Evolutionary conservation across 2,797 vertebrate genomes (phyloP).

Genomic region (Malurus leucopterus): DNA sequence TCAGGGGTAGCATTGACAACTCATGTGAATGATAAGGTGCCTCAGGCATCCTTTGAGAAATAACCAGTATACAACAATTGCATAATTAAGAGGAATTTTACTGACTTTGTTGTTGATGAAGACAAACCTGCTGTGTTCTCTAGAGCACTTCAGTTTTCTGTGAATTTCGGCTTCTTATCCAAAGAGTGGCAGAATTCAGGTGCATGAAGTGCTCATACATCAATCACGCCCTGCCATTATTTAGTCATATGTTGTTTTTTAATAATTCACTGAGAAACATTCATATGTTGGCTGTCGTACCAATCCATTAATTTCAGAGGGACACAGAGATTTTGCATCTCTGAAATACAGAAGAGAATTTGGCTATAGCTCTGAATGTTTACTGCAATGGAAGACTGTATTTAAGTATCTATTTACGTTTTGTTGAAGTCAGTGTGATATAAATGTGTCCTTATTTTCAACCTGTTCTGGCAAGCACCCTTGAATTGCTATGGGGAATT

Average conservation of each 20-base stretch:
- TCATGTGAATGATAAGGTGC: background rate
- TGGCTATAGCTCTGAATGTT: background rate
- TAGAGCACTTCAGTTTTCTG: background rate
- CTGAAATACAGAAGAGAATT: background rate
- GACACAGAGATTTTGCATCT: background rate
- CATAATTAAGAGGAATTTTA: background rate
- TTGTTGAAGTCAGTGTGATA: background rate
- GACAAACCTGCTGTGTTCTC: background rate
- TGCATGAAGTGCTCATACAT: background rate
- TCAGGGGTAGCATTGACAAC: background rate
- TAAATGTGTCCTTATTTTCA: background rate
- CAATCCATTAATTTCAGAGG: background rate
- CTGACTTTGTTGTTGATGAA: background rate
- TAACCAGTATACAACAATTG: background rate
- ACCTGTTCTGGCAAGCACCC: background rate
- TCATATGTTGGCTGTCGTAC: background rate
- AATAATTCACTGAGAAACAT: background rate
- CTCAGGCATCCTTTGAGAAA: background rate
- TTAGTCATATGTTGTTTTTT: background rate
- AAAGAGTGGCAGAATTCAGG: background rate
- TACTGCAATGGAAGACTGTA: background rate
- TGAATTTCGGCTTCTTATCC: background rate
- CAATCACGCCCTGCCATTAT: rapidly evolving
- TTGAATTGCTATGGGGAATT: background rate
- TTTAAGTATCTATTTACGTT: background rate